phyloP scores from a whole-genome alignment of 2,113 vertebrate species.

The Psophia crepitans region DNA sequence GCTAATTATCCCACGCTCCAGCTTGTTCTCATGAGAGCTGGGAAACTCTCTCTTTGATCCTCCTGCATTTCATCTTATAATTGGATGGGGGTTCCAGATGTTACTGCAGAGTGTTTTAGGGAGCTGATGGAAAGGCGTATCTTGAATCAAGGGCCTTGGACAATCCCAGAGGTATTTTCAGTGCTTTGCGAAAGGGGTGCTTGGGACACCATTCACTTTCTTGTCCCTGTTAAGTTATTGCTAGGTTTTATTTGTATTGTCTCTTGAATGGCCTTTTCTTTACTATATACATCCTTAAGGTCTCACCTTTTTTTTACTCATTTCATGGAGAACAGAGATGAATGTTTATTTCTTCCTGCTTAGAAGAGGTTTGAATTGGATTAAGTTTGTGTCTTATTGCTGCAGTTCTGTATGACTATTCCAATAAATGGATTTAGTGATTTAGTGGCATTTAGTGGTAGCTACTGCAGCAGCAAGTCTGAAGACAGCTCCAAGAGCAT shows the following conservation, averaged over 20 bases:
- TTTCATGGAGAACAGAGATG: not conserved
- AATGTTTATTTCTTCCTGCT: not conserved
- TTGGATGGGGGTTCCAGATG: not conserved
- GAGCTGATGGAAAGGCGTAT: not conserved
- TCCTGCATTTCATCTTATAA: conserved; percentile 15
- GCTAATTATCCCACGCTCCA: conserved; percentile 34
- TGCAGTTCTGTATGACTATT: not conserved
- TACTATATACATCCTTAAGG: not conserved
- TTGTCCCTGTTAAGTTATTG: not conserved
- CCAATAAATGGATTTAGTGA: conserved; percentile 45
- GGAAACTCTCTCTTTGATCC: conserved; percentile 46
- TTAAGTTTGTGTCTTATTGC: not conserved
- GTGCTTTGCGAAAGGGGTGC: not conserved
- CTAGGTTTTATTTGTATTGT: not conserved
- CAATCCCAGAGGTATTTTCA: not conserved
- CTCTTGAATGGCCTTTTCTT: not conserved
- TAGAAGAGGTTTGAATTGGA: not conserved
- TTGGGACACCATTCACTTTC: not conserved
- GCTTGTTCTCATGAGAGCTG: conserved; percentile 9
- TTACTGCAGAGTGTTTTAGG: not conserved
- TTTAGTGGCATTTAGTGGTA: not conserved
- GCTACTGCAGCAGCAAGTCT: not conserved
- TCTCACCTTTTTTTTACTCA: not conserved
- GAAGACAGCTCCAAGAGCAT: not conserved
- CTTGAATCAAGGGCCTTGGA: not conserved